Evolutionary conservation across 2,888 invertebrate species (phyloP).

Genomic region (Phortica magna): DNA sequence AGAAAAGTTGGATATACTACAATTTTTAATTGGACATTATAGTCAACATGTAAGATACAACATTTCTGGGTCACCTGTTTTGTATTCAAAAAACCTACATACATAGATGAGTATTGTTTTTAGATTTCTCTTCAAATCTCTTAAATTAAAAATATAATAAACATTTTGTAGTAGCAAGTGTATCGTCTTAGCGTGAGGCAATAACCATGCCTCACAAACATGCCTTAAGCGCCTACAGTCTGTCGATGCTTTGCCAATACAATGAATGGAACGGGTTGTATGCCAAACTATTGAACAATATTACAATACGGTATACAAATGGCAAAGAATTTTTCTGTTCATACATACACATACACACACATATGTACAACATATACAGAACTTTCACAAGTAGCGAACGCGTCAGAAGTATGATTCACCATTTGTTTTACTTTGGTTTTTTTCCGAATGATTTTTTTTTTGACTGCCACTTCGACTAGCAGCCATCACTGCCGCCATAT

Average conservation of each 20-base stretch:
- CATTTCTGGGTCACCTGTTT: too few relatives aligned
- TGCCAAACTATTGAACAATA: constrained; percentile 17
- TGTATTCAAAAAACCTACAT: too few relatives aligned
- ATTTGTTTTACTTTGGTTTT: constrained; percentile 19
- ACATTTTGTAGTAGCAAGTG: too few relatives aligned
- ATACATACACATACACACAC: neutral
- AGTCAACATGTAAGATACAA: too few relatives aligned
- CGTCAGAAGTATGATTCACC: constrained; percentile 32
- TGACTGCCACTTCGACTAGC: neutral
- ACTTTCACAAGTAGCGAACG: neutral
- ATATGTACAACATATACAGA: neutral
- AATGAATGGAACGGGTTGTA: neutral
- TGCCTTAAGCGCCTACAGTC: neutral
- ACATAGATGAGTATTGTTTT: too few relatives aligned
- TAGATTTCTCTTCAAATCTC: too few relatives aligned
- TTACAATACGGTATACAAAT: too few relatives aligned
- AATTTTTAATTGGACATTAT: too few relatives aligned
- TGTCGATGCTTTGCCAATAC: neutral
- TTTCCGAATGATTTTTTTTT: neutral
- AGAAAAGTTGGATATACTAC: too few relatives aligned
- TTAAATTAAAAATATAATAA: too few relatives aligned
- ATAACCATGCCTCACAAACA: neutral
- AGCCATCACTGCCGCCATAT: constrained; percentile 22
- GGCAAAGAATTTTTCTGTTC: neutral
- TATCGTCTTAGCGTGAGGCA: too few relatives aligned